Evolutionary conservation across 2,113 vertebrate species (phyloP), one percentile per base, ranked within the genome.

Genomic region (Osmerus mordax): DNA sequence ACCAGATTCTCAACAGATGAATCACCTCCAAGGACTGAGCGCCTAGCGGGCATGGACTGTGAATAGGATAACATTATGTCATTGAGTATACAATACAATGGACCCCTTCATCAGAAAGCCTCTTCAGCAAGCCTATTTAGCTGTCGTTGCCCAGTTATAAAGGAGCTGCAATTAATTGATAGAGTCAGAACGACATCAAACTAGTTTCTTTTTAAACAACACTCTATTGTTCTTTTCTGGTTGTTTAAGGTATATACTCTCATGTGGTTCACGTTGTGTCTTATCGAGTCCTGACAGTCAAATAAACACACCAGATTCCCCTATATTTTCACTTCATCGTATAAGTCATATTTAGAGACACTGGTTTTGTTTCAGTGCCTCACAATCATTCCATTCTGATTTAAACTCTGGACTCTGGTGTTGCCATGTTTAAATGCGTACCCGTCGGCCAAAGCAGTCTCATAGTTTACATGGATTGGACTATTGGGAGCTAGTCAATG

Each of bases 1-100:
- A 21, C 70, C 75, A 32, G 29, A 76, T 32, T 77, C 78, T 87
- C 85, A 86, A 88, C 85, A 85, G 89, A 88, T 89, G 82, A 81
- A 83, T 78, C 80, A 69, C 59, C 62, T 80, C 25, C 68, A n/a
- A 64, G 25, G 29, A 64, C 2, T 80, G 59, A 66, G 36, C 78
- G 78, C 11, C 77, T 80, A 55, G 11, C 19, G 52, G 74, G 47
- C 69, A 59, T 32, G 67, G 68, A 12, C 65, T 75, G 32, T 56
- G 5, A 70, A 67, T n/a, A 18, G 41, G 28, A 12, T 60, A 0
- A 29, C 4, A 75, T 72, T 69, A 67, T 51, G 6, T 60, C 71
- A 73, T 52, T 29, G 41, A 54, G 66, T 69, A 78, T 59, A 29
- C 21, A 73, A 52, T 51, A 63, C 85, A 89, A 86, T 81, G 80